A percentile compares a stretch with the other conserved stretches of the same genome.
These are phyloP conservation scores for Pangasius sanitwongsei DNA, from an alignment of 2,797 vertebrate species.

Conservation along the genomic window DNA sequence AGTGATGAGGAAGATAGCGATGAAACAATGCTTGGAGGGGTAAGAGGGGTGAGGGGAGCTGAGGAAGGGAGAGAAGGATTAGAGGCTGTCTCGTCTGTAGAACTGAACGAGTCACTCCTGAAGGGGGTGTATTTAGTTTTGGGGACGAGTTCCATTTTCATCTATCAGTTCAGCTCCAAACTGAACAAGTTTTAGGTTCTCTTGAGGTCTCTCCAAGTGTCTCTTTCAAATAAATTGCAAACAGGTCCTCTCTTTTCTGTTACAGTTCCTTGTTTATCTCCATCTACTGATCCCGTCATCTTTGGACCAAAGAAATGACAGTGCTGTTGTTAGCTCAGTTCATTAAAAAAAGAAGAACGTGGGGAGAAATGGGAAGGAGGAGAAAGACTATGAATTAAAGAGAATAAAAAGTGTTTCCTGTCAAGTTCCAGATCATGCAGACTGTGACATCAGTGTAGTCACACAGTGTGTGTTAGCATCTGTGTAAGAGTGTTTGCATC, in stretches of 20 bases:
- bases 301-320: slow-evolving; percentile 34
- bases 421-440: slow-evolving; percentile 22
- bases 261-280: slow-evolving; percentile 33
- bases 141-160: slow-evolving; percentile 87
- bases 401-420: slow-evolving; percentile 7
- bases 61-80: slow-evolving; percentile 75
- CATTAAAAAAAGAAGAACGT: slow-evolving; percentile 9
- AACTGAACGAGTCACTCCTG: slow-evolving; percentile 90
- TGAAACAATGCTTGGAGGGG: slow-evolving; percentile 71
- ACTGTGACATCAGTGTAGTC: slow-evolving; percentile 43
- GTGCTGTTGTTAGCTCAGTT: slow-evolving; percentile 23
- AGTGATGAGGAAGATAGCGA: slow-evolving; percentile 84
- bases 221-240: slow-evolving; percentile 44
- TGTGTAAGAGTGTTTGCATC: slow-evolving; percentile 54
- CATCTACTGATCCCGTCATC: slow-evolving; percentile 44
- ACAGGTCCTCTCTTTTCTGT: slow-evolving; percentile 40
- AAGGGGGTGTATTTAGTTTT: slow-evolving; percentile 95
- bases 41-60: slow-evolving; percentile 69
- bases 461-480: slow-evolving; percentile 42
- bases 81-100: slow-evolving; percentile 79
- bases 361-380: background rate
- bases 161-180: slow-evolving; percentile 5
- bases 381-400: slow-evolving; percentile 19
- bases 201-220: slow-evolving; percentile 42
- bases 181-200: slow-evolving; percentile 20